phyloP scores from a whole-genome alignment of 2,888 invertebrate species.

The Drosophila suboccidentalis region DNA sequence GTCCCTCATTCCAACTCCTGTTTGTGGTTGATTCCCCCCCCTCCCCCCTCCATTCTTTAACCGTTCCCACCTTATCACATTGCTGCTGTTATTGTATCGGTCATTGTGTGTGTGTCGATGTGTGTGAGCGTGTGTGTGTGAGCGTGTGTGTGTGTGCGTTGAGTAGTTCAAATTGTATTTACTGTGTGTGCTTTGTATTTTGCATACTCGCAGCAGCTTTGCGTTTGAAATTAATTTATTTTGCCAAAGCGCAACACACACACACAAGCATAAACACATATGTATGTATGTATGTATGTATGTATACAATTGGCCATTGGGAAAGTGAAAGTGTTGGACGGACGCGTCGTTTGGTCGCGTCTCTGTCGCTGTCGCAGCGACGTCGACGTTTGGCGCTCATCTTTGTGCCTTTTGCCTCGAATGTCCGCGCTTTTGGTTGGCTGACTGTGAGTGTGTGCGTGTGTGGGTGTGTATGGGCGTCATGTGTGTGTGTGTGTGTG shows the following conservation, averaged over 20 bases:
- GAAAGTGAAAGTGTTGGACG: slow-evolving; percentile 75
- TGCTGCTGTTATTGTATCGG: slow-evolving; percentile 41
- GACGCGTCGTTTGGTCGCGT: slow-evolving; percentile 22
- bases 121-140: slow-evolving; percentile 27
- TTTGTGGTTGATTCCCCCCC: slow-evolving; percentile 14
- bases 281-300: background rate
- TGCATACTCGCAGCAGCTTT: slow-evolving; percentile 52
- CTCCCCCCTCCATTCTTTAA: background rate
- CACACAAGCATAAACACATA: background rate
- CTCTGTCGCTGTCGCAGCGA: slow-evolving; percentile 16
- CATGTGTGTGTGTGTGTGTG: slow-evolving; percentile 52
- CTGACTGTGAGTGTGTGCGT: slow-evolving; percentile 51
- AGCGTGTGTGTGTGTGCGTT: slow-evolving; percentile 28
- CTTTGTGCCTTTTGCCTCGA: slow-evolving; percentile 47
- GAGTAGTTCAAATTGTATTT: slow-evolving; percentile 74
- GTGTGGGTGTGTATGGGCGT: slow-evolving; percentile 11
- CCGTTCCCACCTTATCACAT: background rate
- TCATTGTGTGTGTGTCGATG: slow-evolving; percentile 16
- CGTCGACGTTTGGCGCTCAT: slow-evolving; percentile 49
- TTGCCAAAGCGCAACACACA: slow-evolving; percentile 58
- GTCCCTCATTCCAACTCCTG: background rate
- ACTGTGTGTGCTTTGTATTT: slow-evolving; percentile 47
- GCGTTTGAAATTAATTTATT: slow-evolving; percentile 80
- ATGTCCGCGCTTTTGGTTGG: slow-evolving; percentile 79
- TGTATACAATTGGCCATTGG: slow-evolving; percentile 50